Evolutionary conservation across 2,888 invertebrate genomes (phyloP).

Genomic region (Pyrrhia umbra): DNA sequence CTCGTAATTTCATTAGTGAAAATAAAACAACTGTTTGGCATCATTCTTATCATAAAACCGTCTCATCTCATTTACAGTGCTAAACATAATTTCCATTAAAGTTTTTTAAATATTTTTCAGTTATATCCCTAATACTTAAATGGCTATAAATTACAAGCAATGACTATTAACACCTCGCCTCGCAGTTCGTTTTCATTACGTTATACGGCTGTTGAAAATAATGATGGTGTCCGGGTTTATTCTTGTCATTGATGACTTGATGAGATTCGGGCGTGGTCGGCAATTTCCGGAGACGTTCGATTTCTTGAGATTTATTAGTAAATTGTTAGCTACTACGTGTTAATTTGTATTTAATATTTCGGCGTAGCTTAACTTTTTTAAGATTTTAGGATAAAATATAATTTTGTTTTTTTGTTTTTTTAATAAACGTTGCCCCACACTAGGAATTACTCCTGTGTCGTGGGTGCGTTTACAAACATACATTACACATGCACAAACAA

Average conservation of each 20-base stretch:
- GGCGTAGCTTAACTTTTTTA: not conserved
- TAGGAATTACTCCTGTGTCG: no score
- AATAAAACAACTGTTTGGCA: constrained; percentile 44
- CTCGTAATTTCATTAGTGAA: constrained; percentile 34
- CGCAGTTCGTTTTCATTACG: constrained; percentile 45
- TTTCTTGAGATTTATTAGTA: constrained; percentile 8
- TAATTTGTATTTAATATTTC: not conserved
- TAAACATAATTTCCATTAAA: constrained; percentile 23
- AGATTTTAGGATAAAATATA: no score
- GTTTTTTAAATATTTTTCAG: constrained; percentile 40
- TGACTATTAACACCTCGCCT: constrained; percentile 36
- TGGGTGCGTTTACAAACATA: no score
- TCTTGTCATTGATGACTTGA: constrained; percentile 49
- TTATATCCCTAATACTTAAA: constrained; percentile 33
- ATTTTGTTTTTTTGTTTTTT: no score
- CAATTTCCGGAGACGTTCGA: constrained; percentile 33
- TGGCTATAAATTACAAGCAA: constrained; percentile 44
- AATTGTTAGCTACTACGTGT: constrained; percentile 11
- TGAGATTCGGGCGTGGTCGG: constrained; percentile 31
- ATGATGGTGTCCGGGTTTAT: constrained; percentile 44
- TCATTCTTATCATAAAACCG: constrained; percentile 14
- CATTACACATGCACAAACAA: no score
- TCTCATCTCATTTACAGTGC: constrained; percentile 17
- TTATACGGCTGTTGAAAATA: constrained; percentile 36
- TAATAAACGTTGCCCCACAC: no score